These are phyloP conservation scores for Caloenas nicobarica DNA, from an alignment of 2,113 vertebrate species.

Conservation along the genomic window DNA sequence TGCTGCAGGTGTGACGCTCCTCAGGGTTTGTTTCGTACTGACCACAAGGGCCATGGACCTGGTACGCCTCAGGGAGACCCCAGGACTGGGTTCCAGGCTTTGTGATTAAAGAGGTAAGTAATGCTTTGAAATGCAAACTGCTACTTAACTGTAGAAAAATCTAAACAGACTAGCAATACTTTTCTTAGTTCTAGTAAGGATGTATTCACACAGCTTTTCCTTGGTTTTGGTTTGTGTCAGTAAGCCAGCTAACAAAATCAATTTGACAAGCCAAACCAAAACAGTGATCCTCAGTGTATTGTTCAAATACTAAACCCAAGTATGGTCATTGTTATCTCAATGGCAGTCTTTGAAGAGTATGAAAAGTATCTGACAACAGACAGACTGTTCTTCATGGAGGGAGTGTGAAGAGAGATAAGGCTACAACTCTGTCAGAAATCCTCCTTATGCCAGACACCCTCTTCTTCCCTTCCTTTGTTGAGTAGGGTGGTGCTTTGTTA, in stretches of 20 bases:
- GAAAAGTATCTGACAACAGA: background rate
- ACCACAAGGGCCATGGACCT: background rate
- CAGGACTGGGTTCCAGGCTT: background rate
- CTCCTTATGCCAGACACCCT: background rate
- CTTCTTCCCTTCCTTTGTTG: background rate
- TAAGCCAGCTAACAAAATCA: background rate
- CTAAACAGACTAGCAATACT: background rate
- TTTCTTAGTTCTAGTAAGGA: background rate
- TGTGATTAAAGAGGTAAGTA: background rate
- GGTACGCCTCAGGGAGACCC: background rate
- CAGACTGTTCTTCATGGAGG: background rate
- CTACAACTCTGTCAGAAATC: background rate
- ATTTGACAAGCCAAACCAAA: conserved; percentile 5
- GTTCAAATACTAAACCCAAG: background rate
- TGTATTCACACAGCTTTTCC: background rate
- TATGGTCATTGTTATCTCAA: background rate
- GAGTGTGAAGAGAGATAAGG: conserved; percentile 8
- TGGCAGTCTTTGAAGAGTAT: conserved; percentile 1
- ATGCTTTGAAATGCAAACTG: background rate
- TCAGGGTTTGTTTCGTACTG: background rate
- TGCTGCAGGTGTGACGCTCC: background rate
- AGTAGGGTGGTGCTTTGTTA: background rate
- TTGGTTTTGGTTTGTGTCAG: background rate
- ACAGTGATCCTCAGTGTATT: background rate
- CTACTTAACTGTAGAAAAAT: background rate